A percentile compares a stretch with the other conserved stretches of the same genome.
Conservation (phyloP, 2,888 invertebrate genomes). For the Drosophila crucigera region DNA sequence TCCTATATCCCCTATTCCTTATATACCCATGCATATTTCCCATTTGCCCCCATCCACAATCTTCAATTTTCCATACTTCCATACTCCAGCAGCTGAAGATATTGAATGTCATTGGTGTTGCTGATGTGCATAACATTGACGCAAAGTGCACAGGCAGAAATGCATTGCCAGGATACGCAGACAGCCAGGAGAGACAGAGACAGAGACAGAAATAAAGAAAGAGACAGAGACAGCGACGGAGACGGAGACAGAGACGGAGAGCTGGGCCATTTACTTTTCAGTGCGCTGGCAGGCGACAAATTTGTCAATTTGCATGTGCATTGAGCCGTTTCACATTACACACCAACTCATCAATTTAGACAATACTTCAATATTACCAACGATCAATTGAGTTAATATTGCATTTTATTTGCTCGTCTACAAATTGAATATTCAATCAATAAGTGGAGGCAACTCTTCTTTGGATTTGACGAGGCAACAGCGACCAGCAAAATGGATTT, state of each 20-base stretch:
- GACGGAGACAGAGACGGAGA: background rate
- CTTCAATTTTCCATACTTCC: background rate
- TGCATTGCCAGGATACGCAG: slow-evolving; percentile 15
- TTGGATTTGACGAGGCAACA: background rate
- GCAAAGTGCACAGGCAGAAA: slow-evolving; percentile 64
- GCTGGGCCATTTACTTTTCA: slow-evolving; percentile 40
- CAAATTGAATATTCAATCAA: slow-evolving; percentile 14
- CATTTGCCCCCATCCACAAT: background rate
- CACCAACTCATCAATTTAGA: slow-evolving; percentile 13
- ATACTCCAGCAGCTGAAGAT: slow-evolving; percentile 26
- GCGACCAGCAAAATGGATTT: background rate
- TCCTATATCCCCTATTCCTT: background rate
- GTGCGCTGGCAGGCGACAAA: slow-evolving; percentile 56
- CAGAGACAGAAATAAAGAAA: background rate
- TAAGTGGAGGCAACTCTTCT: background rate
- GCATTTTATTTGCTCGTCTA: slow-evolving; percentile 7
- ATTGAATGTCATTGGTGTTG: slow-evolving; percentile 63
- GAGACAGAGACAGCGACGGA: background rate
- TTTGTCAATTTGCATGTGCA: slow-evolving; percentile 46
- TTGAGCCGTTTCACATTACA: slow-evolving; percentile 13
- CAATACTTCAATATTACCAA: slow-evolving; percentile 17
- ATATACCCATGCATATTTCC: background rate
- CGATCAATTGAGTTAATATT: slow-evolving; percentile 4
- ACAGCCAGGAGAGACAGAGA: background rate
- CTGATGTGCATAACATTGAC: slow-evolving; percentile 80